phyloP scores from a whole-genome alignment of 2,888 invertebrate species.

The Spialia ferax region DNA sequence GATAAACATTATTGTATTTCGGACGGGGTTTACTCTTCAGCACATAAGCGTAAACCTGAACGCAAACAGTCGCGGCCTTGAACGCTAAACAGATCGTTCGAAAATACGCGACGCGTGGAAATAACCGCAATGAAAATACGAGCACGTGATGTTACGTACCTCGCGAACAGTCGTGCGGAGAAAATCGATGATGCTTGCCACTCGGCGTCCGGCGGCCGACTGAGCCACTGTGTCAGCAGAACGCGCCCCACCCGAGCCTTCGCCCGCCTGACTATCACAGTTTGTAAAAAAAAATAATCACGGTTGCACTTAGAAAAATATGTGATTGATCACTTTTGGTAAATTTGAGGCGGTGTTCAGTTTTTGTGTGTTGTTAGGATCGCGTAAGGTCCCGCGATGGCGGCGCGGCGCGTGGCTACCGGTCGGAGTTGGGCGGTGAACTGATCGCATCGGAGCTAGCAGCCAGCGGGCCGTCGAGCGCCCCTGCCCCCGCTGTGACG shows the following conservation, averaged over 20 bases:
- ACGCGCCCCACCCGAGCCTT: slow-evolving; percentile 82
- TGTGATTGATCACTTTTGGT: slow-evolving; percentile 55
- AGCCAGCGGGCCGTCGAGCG: slow-evolving; percentile 63
- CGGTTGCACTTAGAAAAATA: slow-evolving; percentile 69
- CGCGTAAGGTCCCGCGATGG: slow-evolving; percentile 56
- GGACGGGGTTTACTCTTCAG: slow-evolving; percentile 57
- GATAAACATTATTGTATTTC: slow-evolving; percentile 51
- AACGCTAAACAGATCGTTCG: slow-evolving; percentile 81
- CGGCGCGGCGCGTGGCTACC: slow-evolving; percentile 67
- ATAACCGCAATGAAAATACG: slow-evolving; percentile 81
- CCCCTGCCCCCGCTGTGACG: slow-evolving; percentile 77
- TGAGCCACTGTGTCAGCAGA: slow-evolving; percentile 87
- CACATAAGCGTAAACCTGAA: slow-evolving; percentile 69
- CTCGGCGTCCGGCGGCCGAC: slow-evolving; percentile 84
- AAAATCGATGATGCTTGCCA: slow-evolving; percentile 85
- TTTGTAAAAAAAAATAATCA: slow-evolving; percentile 68
- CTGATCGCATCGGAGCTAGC: slow-evolving; percentile 72
- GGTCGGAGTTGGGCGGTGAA: slow-evolving; percentile 75
- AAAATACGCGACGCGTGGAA: slow-evolving; percentile 81
- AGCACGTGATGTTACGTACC: slow-evolving; percentile 84
- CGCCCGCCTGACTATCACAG: slow-evolving; percentile 79
- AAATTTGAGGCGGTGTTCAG: slow-evolving; percentile 66
- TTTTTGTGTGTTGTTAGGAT: slow-evolving; percentile 55
- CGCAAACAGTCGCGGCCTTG: slow-evolving; percentile 83
- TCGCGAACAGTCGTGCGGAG: slow-evolving; percentile 77